Conservation (phyloP, 2,888 invertebrate genomes). For the Leucophenga maculata region DNA sequence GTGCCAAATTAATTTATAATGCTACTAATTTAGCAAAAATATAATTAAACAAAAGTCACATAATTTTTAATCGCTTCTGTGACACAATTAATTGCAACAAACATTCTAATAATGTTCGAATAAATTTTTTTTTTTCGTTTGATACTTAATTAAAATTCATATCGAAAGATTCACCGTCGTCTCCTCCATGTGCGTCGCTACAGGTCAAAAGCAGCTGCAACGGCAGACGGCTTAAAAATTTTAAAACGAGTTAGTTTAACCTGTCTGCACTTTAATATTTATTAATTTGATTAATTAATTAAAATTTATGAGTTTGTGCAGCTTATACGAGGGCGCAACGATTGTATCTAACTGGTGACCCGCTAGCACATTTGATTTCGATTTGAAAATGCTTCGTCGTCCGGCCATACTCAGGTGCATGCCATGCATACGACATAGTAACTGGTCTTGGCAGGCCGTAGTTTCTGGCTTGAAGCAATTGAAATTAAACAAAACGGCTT, state of each 20-base stretch:
- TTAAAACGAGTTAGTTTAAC: constrained; percentile 1
- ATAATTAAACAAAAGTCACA: constrained; percentile 2
- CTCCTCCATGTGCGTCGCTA: background rate
- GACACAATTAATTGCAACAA: constrained; percentile 18
- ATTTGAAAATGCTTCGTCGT: too few species aligned
- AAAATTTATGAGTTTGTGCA: constrained; percentile 19
- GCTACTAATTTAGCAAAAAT: background rate
- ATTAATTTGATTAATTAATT: constrained; percentile 26
- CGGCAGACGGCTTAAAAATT: background rate
- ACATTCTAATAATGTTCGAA: background rate
- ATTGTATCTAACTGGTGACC: background rate
- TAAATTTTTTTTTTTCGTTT: background rate
- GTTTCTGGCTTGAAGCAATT: background rate
- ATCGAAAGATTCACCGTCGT: background rate
- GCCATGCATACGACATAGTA: background rate
- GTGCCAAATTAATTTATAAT: background rate
- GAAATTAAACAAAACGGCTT: too few species aligned
- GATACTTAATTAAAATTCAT: background rate
- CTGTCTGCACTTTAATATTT: constrained; percentile 18
- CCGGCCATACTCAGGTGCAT: too few species aligned
- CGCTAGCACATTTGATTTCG: background rate
- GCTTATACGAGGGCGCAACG: background rate
- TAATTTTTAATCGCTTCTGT: constrained; percentile 22
- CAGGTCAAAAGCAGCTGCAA: background rate
- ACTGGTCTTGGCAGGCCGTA: background rate